These are phyloP conservation scores for Remorina albescens DNA, from an alignment of 2,797 vertebrate genomes.

Conservation along the genomic window DNA sequence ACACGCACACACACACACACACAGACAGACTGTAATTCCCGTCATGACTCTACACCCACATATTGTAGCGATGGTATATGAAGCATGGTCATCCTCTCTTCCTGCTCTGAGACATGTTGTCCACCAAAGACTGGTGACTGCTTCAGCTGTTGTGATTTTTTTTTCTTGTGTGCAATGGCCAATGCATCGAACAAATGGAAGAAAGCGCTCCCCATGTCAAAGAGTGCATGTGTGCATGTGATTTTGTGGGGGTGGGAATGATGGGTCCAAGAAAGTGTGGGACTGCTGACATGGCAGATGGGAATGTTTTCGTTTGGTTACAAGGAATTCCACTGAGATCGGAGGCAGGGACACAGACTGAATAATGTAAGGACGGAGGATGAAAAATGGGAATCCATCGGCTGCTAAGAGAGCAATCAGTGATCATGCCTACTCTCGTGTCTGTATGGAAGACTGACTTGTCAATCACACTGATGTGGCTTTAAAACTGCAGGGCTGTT, in stretches of 20 bases:
- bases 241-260: conserved; percentile 59
- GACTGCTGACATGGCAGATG: conserved; percentile 76
- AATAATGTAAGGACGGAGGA: conserved; percentile 44
- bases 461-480: conserved; percentile 54
- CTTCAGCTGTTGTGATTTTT: conserved; percentile 73
- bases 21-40: conserved; percentile 30
- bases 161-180: conserved; percentile 36
- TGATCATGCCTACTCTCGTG: conserved; percentile 29
- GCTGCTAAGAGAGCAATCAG: conserved; percentile 52
- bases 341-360: conserved; percentile 47
- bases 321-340: conserved; percentile 67
- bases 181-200: conserved; percentile 63
- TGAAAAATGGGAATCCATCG: conserved; percentile 41
- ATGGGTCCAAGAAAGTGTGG: conserved; percentile 66
- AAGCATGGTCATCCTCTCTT: conserved; percentile 52
- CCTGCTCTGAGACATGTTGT: conserved; percentile 57
- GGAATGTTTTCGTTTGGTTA: conserved; percentile 79
- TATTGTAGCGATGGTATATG: conserved; percentile 46
- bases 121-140: conserved; percentile 43
- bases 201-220: conserved; percentile 35
- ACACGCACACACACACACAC: conserved; percentile 14
- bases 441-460: conserved; percentile 45
- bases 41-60: conserved; percentile 47
- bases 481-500: conserved; percentile 38
- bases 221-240: conserved; percentile 38